These are phyloP conservation scores for Onychomys torridus DNA, from an alignment of 2,797 vertebrate genomes.

Conservation along the genomic window DNA sequence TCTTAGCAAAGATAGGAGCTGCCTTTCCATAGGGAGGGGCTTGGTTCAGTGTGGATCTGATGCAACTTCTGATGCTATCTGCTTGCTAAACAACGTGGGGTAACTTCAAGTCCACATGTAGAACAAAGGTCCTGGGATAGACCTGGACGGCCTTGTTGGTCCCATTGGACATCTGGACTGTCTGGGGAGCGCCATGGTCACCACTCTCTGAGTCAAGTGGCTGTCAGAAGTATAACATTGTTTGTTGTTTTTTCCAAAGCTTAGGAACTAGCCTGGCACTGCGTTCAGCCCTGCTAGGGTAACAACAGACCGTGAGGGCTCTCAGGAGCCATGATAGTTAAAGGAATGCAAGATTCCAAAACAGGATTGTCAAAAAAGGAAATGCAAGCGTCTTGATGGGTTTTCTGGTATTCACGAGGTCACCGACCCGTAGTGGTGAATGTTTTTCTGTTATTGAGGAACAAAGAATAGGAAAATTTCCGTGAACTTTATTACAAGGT, in stretches of 20 bases:
- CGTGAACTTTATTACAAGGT: neutral
- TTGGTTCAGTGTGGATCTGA: neutral
- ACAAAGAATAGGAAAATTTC: neutral
- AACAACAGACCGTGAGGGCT: neutral
- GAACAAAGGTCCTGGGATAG: neutral
- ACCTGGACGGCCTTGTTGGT: neutral
- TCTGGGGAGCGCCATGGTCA: neutral
- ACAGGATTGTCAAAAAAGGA: neutral
- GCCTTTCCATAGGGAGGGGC: neutral
- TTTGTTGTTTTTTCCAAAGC: neutral
- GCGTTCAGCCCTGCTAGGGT: neutral
- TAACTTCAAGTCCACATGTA: neutral
- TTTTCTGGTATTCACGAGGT: neutral
- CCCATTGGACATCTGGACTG: neutral
- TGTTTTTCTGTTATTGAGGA: neutral
- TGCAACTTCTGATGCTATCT: neutral
- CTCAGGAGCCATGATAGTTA: neutral
- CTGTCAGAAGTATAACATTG: neutral
- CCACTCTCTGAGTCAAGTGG: neutral
- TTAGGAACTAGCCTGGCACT: neutral
- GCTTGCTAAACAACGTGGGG: neutral
- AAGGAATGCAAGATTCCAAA: conserved; percentile 4
- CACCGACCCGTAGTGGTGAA: neutral
- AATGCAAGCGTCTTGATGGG: neutral
- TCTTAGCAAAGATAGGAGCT: conserved; percentile 6